Percentiles rank a stretch among this genome's conserved stretches.
These are phyloP conservation scores for Argyra leucocephala DNA, from an alignment of 2,888 invertebrate species.

Conservation along the genomic window DNA sequence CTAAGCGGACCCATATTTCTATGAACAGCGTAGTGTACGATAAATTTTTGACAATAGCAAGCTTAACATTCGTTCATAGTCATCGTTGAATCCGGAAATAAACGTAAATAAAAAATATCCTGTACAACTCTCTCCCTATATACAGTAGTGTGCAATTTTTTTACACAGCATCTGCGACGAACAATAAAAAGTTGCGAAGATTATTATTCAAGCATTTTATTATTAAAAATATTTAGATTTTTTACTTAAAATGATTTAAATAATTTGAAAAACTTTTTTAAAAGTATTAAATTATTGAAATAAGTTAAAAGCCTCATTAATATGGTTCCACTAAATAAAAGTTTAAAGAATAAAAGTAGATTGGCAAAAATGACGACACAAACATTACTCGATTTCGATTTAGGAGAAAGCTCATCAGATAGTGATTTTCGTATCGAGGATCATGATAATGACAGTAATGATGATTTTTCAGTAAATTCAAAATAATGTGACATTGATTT, in stretches of 20 bases:
- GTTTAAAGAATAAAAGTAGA: neutral
- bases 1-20: no score
- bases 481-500: conserved; percentile 44
- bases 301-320: neutral
- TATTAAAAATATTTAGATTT: neutral
- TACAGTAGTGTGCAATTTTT: no score
- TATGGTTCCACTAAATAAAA: neutral
- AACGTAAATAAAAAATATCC: no score
- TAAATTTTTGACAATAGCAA: no score
- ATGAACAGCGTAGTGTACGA: no score
- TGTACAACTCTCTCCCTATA: no score
- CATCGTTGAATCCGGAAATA: no score
- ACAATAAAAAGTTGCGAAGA: neutral
- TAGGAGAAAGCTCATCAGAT: conserved; percentile 86
- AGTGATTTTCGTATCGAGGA: conserved; percentile 89
- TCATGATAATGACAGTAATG: conserved; percentile 61
- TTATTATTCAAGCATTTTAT: neutral
- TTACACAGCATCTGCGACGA: conserved; percentile 2
- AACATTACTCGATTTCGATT: conserved; percentile 69
- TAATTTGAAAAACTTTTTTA: neutral
- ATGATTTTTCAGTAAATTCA: conserved; percentile 31
- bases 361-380: conserved; percentile 53
- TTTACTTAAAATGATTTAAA: conserved; percentile 6
- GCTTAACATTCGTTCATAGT: no score
- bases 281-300: neutral